Percentiles rank a stretch among this genome's conserved stretches.
Conservation (phyloP, 2,113 vertebrate species). For the Hypomesus transpacificus region DNA sequence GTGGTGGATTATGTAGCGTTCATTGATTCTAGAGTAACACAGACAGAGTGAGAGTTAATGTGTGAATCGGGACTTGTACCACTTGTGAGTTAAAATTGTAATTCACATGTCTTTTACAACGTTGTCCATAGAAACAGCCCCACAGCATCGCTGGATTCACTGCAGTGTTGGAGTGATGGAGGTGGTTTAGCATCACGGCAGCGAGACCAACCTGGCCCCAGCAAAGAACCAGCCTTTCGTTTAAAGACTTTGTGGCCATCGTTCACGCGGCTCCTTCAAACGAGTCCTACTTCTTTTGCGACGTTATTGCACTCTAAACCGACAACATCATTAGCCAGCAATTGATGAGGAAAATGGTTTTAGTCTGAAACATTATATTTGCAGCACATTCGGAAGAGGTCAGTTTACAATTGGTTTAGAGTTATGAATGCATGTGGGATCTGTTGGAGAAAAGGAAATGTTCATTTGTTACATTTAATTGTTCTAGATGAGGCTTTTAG, state of each 20-base stretch:
- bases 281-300: no score
- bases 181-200: no score
- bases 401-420: constrained; percentile 73
- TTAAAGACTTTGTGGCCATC: no score
- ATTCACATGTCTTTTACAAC: constrained; percentile 44
- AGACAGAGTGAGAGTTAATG: constrained; percentile 60
- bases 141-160: no score
- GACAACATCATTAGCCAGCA: constrained; percentile 67
- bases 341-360: constrained; percentile 70
- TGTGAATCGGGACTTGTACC: constrained; percentile 33
- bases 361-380: constrained; percentile 68
- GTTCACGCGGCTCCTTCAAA: no score
- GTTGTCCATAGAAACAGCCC: not conserved
- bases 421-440: constrained; percentile 67
- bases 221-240: no score
- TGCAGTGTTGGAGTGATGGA: no score
- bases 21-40: constrained; percentile 59
- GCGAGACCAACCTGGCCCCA: no score
- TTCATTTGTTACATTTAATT: constrained; percentile 76
- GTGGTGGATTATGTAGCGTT: constrained; percentile 66
- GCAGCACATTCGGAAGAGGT: constrained; percentile 63
- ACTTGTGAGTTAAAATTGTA: constrained; percentile 42
- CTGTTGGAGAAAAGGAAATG: constrained; percentile 64
- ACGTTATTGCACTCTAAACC: constrained; percentile 53
- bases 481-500: constrained; percentile 76